Evolutionary conservation across 1,140 invertebrate genomes (phyloP), one percentile per base, ranked within the genome.

Genomic region (Piezodorus guildinii): DNA sequence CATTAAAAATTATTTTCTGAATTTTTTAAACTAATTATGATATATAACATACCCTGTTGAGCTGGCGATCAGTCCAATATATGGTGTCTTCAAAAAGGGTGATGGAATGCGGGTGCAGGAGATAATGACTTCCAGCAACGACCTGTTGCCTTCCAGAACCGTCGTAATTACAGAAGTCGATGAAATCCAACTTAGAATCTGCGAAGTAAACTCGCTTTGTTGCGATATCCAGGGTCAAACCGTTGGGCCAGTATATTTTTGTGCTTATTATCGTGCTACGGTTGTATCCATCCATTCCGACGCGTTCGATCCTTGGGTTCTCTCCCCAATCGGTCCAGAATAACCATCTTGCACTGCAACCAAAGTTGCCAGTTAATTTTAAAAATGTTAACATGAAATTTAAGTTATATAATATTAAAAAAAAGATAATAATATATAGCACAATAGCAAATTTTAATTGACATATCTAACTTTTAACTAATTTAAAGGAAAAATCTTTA

Each of bases 301-400:
- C 87, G 65, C 94, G 77, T 75, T 99, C 96, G 63, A 99, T 94
- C 2, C 94, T 76, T 2, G 96, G 96, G 77, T 96, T 93, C 72
- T 96, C 94, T 52, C 95, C 95, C 95, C 96, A 98, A 73, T 98
- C 96, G 0, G 93, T 96, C 95, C 95, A 97, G 77, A 97, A 97
- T 16, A 97, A 77, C 82, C 88, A 92, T 6, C 86, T 76, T 0
- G 90, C 85, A 34, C 79, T 80, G 65, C 12, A 39, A 39, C 34
- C 27, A 30, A 4, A 30, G n/a, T 30, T 30, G 27, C 3, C 27
- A 30, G 8, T 30, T 8, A 30, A 30, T 30, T 30, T 8, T 4
- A 30, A 4, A 4, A 30, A 30, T 30, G 3, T 30, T 4, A 30
- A 30, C 27, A 30, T 30, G 27, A 30, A 30, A 30, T 30, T 4